Base-by-base conservation (phyloP, 1,140 invertebrate genomes). In the Caenorhabditis brenneri region DNA sequence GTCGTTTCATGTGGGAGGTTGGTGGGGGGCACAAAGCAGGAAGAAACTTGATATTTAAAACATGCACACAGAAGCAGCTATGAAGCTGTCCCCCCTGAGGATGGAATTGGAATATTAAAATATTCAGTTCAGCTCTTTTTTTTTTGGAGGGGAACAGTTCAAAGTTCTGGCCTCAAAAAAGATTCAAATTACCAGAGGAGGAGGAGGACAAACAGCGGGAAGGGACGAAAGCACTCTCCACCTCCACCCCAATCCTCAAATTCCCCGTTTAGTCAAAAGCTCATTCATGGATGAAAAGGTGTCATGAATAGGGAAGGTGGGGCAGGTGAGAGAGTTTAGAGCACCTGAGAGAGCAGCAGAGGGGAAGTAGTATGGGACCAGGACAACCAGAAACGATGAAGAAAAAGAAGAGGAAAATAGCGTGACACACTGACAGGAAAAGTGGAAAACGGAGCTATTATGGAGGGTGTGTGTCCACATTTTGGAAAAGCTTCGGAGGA, bases 211-310 rank as follows among this genome's bases (percentile, higher is more conserved):
- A n/a, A n/a, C n/a, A n/a, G n/a, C n/a, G n/a, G n/a, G n/a, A n/a
- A n/a, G n/a, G n/a, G n/a, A n/a, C n/a, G n/a, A n/a, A n/a, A n/a
- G n/a, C n/a, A n/a, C n/a, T n/a, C n/a, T n/a, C n/a, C n/a, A n/a
- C n/a, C n/a, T n/a, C n/a, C n/a, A n/a, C n/a, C n/a, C n/a, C n/a
- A n/a, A n/a, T n/a, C n/a, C n/a, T n/a, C n/a, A n/a, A 27, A 12
- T 74, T 42, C 42, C 65, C 24, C 36, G n/a, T 74, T 74, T 74
- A 74, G 33, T 74, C 65, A 42, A 74, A 74, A 74, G 65, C 65
- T 74, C 65, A 74, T 74, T 74, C 65, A 74, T 74, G 65, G n/a
- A 74, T 74, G 65, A 46, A 74, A 74, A 74, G 65, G 65, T 74
- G 65, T 74, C 65, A 74, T 74, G 65, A 74, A 74, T 74, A 74